phyloP scores from a whole-genome alignment of 1,140 invertebrate genomes.

The Camponotus floridanus region DNA sequence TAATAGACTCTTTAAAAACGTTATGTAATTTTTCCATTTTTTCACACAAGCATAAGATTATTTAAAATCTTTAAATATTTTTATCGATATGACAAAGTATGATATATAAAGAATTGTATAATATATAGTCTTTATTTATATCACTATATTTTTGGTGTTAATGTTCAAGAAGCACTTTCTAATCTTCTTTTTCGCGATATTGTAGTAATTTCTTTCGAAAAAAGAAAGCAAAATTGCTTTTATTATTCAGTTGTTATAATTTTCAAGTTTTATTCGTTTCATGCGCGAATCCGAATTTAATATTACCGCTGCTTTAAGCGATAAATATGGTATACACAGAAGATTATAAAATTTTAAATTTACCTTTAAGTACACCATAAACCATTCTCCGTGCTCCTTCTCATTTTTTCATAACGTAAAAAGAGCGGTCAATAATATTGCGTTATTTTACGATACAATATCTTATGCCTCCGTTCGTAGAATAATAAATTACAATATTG shows the following conservation, averaged over 20 bases:
- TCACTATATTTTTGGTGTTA: slow-evolving; percentile 16
- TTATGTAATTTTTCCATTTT: neutral
- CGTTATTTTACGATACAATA: neutral
- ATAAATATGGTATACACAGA: neutral
- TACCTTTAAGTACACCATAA: neutral
- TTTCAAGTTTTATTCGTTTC: slow-evolving; percentile 10
- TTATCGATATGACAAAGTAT: slow-evolving; percentile 2
- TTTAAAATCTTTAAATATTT: neutral
- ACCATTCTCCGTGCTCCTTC: slow-evolving; percentile 13
- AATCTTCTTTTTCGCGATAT: neutral
- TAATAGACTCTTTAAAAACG: neutral
- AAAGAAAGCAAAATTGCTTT: neutral
- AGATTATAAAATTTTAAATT: slow-evolving; percentile 46
- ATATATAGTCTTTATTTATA: slow-evolving; percentile 22
- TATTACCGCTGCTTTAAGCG: slow-evolving; percentile 19
- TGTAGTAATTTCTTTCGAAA: neutral
- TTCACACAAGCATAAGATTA: neutral
- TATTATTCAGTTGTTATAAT: slow-evolving; percentile 17
- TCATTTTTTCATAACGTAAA: slow-evolving; percentile 16
- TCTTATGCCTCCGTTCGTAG: neutral
- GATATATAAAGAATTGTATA: slow-evolving; percentile 15
- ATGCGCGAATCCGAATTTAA: slow-evolving; percentile 41
- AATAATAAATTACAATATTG: slow-evolving; percentile 9
- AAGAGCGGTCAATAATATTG: slow-evolving; percentile 16
- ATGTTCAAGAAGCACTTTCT: neutral